Conservation (phyloP, 2,888 invertebrate genomes). For the Chrysolina americana region DNA sequence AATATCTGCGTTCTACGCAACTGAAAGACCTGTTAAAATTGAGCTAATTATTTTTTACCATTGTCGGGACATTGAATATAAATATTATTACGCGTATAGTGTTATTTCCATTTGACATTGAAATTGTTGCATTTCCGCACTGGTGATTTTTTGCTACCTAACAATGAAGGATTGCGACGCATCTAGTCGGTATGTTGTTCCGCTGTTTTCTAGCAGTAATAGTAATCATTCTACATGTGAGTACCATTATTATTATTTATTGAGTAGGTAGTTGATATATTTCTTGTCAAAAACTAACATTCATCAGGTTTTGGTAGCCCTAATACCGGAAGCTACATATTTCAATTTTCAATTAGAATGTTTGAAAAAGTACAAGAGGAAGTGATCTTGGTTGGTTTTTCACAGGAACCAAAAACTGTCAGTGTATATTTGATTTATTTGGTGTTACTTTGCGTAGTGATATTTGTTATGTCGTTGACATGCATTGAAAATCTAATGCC, state of each 20-base stretch:
- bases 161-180: slow-evolving; percentile 38
- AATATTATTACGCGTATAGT: slow-evolving; percentile 43
- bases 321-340: too few species aligned
- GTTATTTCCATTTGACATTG: slow-evolving; percentile 54
- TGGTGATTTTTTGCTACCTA: slow-evolving; percentile 38
- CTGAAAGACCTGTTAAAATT: slow-evolving; percentile 16
- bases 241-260: slow-evolving; percentile 6
- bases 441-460: too few species aligned
- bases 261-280: not conserved
- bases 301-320: too few species aligned
- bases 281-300: too few species aligned
- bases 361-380: too few species aligned
- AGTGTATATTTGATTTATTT: too few species aligned
- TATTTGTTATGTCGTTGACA: too few species aligned
- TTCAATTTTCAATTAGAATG: too few species aligned
- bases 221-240: slow-evolving; percentile 38
- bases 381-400: too few species aligned
- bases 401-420: too few species aligned
- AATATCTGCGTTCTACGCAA: not conserved
- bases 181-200: slow-evolving; percentile 45
- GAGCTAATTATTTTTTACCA: slow-evolving; percentile 39
- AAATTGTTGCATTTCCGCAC: slow-evolving; percentile 52
- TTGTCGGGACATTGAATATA: slow-evolving; percentile 38
- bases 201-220: slow-evolving; percentile 32
- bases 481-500: too few species aligned